phyloP scores from a whole-genome alignment of 2,113 vertebrate genomes.

The Gadus macrocephalus region DNA sequence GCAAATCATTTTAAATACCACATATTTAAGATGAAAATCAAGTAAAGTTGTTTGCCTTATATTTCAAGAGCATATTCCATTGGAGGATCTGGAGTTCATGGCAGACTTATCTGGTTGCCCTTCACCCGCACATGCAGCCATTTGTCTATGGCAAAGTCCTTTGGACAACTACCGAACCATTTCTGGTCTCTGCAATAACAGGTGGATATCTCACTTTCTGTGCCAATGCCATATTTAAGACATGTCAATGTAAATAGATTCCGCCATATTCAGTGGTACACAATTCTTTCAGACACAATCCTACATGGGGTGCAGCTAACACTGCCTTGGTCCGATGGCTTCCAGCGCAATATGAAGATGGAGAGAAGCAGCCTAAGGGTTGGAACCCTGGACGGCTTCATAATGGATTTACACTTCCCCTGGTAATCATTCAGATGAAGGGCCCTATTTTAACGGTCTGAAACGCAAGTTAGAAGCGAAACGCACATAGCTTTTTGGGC shows the following conservation, averaged over 20 bases:
- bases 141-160: constrained; percentile 70
- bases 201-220: constrained; percentile 60
- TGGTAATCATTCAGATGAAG: constrained; percentile 64
- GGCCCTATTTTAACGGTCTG: too few species aligned
- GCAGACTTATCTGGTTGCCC: constrained; percentile 81
- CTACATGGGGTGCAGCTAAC: constrained; percentile 88
- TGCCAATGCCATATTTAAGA: not conserved
- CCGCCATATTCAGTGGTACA: too few species aligned
- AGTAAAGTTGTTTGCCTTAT: constrained; percentile 17
- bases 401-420: constrained; percentile 81
- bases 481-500: too few species aligned
- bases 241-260: not conserved
- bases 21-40: not conserved
- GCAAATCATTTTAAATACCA: not conserved
- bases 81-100: constrained; percentile 66
- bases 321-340: constrained; percentile 87
- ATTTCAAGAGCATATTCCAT: constrained; percentile 67
- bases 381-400: constrained; percentile 79
- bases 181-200: constrained; percentile 89
- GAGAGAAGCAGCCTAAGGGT: constrained; percentile 83
- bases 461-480: too few species aligned
- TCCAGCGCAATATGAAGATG: constrained; percentile 87
- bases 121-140: constrained; percentile 56
- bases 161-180: constrained; percentile 81
- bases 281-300: constrained; percentile 74